Conservation (phyloP, 2,888 invertebrate genomes). For the Dorcus parallelipipedus region DNA sequence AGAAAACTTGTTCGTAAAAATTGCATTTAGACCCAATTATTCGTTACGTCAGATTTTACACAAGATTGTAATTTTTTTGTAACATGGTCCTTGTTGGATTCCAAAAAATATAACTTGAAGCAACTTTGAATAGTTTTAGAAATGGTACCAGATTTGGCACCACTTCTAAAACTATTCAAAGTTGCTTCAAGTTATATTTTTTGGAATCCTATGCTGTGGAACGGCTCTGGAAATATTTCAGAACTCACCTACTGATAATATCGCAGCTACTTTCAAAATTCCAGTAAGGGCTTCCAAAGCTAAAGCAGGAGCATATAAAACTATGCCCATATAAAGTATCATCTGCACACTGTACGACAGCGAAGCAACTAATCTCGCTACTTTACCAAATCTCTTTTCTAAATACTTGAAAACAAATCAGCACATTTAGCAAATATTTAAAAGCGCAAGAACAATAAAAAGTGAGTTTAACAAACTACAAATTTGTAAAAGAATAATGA, state of each 20-base stretch:
- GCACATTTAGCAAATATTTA: too few species aligned
- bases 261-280: constrained; percentile 67
- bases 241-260: constrained; percentile 64
- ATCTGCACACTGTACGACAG: constrained; percentile 61
- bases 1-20: not conserved
- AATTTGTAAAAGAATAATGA: too few species aligned
- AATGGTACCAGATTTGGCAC: too few species aligned
- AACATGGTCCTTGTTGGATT: not conserved
- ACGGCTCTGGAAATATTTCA: constrained; percentile 49
- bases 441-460: too few species aligned
- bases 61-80: too few species aligned
- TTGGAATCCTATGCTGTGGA: too few species aligned
- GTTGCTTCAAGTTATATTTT: too few species aligned
- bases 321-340: constrained; percentile 87
- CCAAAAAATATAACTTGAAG: constrained; percentile 26
- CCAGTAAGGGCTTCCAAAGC: constrained; percentile 83
- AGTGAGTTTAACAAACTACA: too few species aligned
- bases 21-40: too few species aligned
- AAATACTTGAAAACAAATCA: constrained; percentile 60
- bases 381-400: constrained; percentile 77
- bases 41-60: not conserved
- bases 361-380: constrained; percentile 72
- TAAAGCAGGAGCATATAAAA: constrained; percentile 87
- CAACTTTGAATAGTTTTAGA: constrained; percentile 48
- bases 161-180: too few species aligned